These are phyloP conservation scores for Cataglyphis livida DNA, from an alignment of 2,888 invertebrate species.

Conservation along the genomic window DNA sequence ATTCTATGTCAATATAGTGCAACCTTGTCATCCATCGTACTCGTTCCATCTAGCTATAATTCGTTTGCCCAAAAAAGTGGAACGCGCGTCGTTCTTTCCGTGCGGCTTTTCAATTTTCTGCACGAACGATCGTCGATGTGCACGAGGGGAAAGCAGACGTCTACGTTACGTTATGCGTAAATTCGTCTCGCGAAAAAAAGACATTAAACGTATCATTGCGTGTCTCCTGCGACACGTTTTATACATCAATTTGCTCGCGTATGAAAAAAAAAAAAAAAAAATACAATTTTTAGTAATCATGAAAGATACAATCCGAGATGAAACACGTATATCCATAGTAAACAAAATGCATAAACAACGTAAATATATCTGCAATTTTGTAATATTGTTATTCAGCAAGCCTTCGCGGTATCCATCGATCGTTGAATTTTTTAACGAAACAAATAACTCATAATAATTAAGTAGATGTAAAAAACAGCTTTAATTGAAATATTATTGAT, in stretches of 20 bases:
- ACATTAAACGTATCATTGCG: background rate
- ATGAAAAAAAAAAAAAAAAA: background rate
- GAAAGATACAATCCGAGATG: background rate
- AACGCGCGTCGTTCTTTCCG: conserved; percentile 19
- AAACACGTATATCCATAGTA: background rate
- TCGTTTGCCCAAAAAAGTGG: conserved; percentile 33
- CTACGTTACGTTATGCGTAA: conserved; percentile 1
- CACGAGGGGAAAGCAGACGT: background rate
- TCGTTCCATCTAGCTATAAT: background rate
- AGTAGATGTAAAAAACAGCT: background rate
- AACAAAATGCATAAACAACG: background rate
- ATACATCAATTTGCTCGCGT: conserved; percentile 9
- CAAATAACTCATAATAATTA: background rate
- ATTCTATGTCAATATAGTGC: conserved; percentile 16
- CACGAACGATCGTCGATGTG: background rate
- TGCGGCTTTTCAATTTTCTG: conserved; percentile 39
- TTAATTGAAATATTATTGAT: background rate
- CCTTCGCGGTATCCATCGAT: background rate
- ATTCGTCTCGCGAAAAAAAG: background rate
- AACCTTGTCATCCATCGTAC: conserved; percentile 11
- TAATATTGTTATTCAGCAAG: background rate
- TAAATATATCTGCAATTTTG: conserved; percentile 18
- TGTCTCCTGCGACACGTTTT: background rate
- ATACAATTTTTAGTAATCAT: background rate
- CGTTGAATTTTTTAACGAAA: background rate